Percentiles rank a stretch among this genome's conserved stretches.
phyloP scores from a whole-genome alignment of 2,888 invertebrate genomes.

The Aplocera efformata region DNA sequence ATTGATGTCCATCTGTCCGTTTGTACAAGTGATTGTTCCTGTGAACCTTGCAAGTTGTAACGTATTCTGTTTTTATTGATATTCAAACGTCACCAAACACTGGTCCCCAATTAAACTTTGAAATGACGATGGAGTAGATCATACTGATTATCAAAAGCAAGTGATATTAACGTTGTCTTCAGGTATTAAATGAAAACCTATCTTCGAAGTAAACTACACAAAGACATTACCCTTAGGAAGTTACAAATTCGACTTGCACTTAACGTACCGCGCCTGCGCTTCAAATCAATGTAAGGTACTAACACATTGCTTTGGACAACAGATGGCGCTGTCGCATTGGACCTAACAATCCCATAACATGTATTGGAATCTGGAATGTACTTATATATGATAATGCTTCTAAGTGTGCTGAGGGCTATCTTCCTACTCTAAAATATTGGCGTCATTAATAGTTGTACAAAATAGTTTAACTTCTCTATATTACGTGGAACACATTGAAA shows the following conservation, averaged over 20 bases:
- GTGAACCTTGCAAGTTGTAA: conserved; percentile 2
- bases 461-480: too few relatives aligned
- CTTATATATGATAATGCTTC: conserved; percentile 64
- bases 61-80: too few relatives aligned
- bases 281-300: conserved; percentile 25
- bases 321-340: conserved; percentile 16
- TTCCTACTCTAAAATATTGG: conserved; percentile 18
- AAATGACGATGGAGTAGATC: too few relatives aligned
- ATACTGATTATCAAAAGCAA: too few relatives aligned
- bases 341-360: conserved; percentile 14
- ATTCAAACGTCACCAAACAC: too few relatives aligned
- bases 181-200: too few relatives aligned
- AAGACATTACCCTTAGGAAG: conserved; percentile 9
- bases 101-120: too few relatives aligned
- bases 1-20: conserved; percentile 3
- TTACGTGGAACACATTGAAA: too few relatives aligned
- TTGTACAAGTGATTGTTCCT: conserved; percentile 9
- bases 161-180: too few relatives aligned
- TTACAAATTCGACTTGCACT: conserved; percentile 22
- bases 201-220: conserved; percentile 10
- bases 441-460: too few relatives aligned
- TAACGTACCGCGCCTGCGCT: conserved; percentile 17
- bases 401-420: conserved; percentile 70
- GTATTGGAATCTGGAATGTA: conserved; percentile 23
- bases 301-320: conserved; percentile 29